Evolutionary conservation across 2,113 vertebrate genomes (phyloP).

Genomic region (Todiramphus chloris): DNA sequence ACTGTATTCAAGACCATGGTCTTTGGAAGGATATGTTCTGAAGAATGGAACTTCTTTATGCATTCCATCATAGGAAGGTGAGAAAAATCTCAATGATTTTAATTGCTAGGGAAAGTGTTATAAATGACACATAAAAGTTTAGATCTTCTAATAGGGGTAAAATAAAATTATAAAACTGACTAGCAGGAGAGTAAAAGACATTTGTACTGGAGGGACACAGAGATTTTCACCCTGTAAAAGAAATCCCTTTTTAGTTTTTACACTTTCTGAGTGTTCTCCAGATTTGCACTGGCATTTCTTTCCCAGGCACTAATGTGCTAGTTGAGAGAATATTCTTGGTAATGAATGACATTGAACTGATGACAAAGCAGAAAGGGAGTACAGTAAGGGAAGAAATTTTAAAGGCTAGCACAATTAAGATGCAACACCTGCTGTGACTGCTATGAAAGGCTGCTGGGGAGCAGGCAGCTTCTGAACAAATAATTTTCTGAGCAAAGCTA

Average conservation of each 20-base stretch:
- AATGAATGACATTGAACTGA: conserved; percentile 28
- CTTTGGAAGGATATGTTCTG: background rate
- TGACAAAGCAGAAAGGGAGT: conserved; percentile 17
- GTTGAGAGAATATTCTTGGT: conserved; percentile 3
- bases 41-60: background rate
- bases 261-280: background rate
- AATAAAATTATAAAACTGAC: background rate
- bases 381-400: background rate
- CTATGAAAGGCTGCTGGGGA: background rate
- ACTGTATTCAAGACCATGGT: background rate
- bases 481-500: background rate
- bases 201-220: background rate
- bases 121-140: background rate
- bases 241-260: background rate
- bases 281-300: conserved; percentile 23
- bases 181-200: background rate
- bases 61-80: background rate
- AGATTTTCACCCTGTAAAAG: background rate
- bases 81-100: background rate
- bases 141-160: background rate
- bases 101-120: background rate
- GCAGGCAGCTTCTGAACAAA: background rate
- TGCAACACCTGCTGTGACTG: conserved; percentile 22
- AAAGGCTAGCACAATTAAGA: background rate
- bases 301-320: background rate